Base-by-base conservation (phyloP, 1,140 invertebrate genomes). In the Episyrphus balteatus region DNA sequence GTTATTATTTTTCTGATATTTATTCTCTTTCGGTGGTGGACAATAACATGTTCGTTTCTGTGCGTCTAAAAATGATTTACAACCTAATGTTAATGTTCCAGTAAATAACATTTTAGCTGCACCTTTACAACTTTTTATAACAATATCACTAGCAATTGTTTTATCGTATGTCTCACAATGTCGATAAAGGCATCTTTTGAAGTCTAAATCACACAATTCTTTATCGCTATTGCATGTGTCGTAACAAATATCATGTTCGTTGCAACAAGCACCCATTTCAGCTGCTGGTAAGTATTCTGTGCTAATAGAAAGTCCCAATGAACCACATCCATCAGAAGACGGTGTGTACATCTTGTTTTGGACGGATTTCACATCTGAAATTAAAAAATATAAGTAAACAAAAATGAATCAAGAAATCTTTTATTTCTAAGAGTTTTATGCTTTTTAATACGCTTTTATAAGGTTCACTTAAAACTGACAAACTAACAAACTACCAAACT, bases 211-310 rank as follows among this genome's bases (percentile, higher is more conserved):
- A 71, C 90, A 94, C 1, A 81, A 71, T 62, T 91, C 87, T 67
- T 90, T 92, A 41, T 86, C 81, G 30, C 70, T 77, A 53, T 86
- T 88, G 62, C 90, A 94, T 3, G 85, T 90, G 50, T 90, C 88
- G 57, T 94, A 94, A 64, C 90, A 94, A 50, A 86, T 78, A 55
- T 94, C 90, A 66, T 94, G 90, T 2, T 62, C 57, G 62, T 92
- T 79, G 70, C 89, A 94, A 58, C 89, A 94, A 51, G 80, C 78
- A 9, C 82, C 84, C 82, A 91, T 86, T 65, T 85, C 79, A 19
- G 74, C 71, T 10, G 84, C 69, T 9, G 87, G 86, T 21, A 91
- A 70, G 56, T 83, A 83, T 50, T 87, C 80, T 26, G 79, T 79
- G 39, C 77, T 77, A 51, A 90, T 81, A 70, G 87, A 71, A 43